Evolutionary conservation across 2,888 invertebrate species (phyloP), one percentile per base, ranked within the genome.

Genomic region (Trilocha varians): DNA sequence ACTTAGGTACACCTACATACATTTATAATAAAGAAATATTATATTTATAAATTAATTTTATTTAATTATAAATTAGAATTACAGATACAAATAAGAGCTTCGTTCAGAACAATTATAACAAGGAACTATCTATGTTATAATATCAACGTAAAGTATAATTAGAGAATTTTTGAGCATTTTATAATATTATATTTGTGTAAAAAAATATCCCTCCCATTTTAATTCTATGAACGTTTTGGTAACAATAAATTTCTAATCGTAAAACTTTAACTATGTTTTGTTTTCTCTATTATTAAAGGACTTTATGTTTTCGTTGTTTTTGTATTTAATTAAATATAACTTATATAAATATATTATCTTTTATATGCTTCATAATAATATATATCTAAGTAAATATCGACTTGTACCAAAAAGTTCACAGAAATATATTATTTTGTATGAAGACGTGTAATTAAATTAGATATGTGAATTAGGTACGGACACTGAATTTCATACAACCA

Each of bases 141-240:
- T 77, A 79, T 57, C 70, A 80, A 84, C 82, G 68, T 72, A 83
- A 83, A 73, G 73, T 71, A 74, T 69, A 77, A 63, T 71, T 71
- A 78, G 18, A 6, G 68, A 71, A 73, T 65, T 72, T 78, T 84
- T 84, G 84, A 85, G 84, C 84, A 83, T 80, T 77, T 53, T 62
- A 70, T 76, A 79, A 74, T 74, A 77, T 72, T 77, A 74, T 74
- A 77, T 72, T 77, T 68, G 64, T 72, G 69, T 79, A 78, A 80
- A 80, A 80, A 82, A 83, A 80, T 79, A 79, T 74, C 65, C 69
- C 65, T 73, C 63, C 66, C 65, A 64, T 65, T 66, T 55, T 54
- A 53, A 59, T 59, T 65, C 56, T 64, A 60, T 65, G 65, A 65
- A 64, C 56, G 48, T 45, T 54, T 55, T 55, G 55, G 49, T 59